Evolutionary conservation across 2,888 invertebrate species (phyloP), one percentile per base, ranked within the genome.

Genomic region (Cryptus viduatorius): DNA sequence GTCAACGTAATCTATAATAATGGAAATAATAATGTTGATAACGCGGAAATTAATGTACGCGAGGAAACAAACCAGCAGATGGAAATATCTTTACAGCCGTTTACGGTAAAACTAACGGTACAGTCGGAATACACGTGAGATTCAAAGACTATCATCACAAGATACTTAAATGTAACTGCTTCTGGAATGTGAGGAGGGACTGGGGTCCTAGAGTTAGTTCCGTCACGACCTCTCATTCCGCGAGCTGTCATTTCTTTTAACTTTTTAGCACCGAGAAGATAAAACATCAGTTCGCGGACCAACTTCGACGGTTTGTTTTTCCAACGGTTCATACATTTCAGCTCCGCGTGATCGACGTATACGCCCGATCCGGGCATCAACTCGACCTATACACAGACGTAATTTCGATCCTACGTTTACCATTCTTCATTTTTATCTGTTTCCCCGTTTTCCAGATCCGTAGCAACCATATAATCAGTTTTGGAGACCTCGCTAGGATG

Each of bases 211-310:
- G 24, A 24, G 12, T 48, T 12, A n/a, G 48, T n/a, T n/a, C 16
- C 1, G 5, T n/a, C 50, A 5, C 50, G 50, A 0, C n/a, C n/a
- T 4, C 50, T n/a, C 16, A 16, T n/a, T n/a, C n/a, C 50, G n/a
- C 50, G 50, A 50, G 50, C 50, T 50, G 50, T 16, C 50, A 50
- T 50, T 16, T n/a, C n/a, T n/a, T 50, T 50, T 16, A 50, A n/a
- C 7, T 16, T 50, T n/a, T 50, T 50, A 5, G n/a, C 50, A 50
- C n/a, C 50, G n/a, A 50, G 3, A 5, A 50, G 50, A 16, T n/a
- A n/a, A 4, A 50, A 7, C 4, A 50, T 5, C n/a, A 50, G 50
- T n/a, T 50, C n/a, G 5, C 50, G 50, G 16, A 50, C 50, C n/a
- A 50, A 3, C 16, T n/a, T 50, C n/a, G n/a, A 0, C 50, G 50